phyloP scores from a whole-genome alignment of 2,888 invertebrate genomes.

The Lomographa bimaculata region DNA sequence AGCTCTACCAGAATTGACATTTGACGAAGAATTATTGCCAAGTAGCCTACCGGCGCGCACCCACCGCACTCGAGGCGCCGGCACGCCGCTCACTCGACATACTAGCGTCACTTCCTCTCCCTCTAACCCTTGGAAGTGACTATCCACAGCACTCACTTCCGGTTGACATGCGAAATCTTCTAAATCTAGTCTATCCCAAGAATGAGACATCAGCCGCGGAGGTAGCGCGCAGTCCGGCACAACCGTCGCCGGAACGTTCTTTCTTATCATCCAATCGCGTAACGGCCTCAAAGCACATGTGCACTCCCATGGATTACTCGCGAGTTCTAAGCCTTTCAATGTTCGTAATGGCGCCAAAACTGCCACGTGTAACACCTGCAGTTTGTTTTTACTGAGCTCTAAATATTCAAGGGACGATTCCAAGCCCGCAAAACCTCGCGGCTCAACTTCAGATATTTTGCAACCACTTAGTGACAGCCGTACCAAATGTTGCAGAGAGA shows the following conservation, averaged over 20 bases:
- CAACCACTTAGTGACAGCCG: slow-evolving; percentile 90
- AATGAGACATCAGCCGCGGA: slow-evolving; percentile 83
- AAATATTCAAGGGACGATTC: slow-evolving; percentile 89
- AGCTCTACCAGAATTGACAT: slow-evolving; percentile 81
- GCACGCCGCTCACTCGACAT: slow-evolving; percentile 88
- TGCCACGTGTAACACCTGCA: slow-evolving; percentile 86
- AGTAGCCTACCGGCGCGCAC: slow-evolving; percentile 87
- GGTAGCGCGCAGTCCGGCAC: slow-evolving; percentile 88
- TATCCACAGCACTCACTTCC: slow-evolving; percentile 85
- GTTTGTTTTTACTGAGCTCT: slow-evolving; percentile 89
- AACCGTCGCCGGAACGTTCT: slow-evolving; percentile 88
- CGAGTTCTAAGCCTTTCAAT: slow-evolving; percentile 89
- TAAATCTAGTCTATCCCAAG: slow-evolving; percentile 90
- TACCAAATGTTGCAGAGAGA: slow-evolving; percentile 86
- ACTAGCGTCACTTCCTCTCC: slow-evolving; percentile 89
- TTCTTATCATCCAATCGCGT: slow-evolving; percentile 90
- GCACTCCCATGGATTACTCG: slow-evolving; percentile 93
- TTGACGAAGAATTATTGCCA: slow-evolving; percentile 78
- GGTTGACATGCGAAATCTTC: slow-evolving; percentile 93
- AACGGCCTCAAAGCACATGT: slow-evolving; percentile 89
- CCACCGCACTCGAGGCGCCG: slow-evolving; percentile 89
- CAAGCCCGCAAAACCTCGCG: slow-evolving; percentile 88
- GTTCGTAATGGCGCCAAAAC: slow-evolving; percentile 87
- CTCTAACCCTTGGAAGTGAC: slow-evolving; percentile 86
- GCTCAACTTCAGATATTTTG: slow-evolving; percentile 86